Evolutionary conservation across 2,888 invertebrate species (phyloP), one percentile per base, ranked within the genome.

Genomic region (Trisateles emortualis): DNA sequence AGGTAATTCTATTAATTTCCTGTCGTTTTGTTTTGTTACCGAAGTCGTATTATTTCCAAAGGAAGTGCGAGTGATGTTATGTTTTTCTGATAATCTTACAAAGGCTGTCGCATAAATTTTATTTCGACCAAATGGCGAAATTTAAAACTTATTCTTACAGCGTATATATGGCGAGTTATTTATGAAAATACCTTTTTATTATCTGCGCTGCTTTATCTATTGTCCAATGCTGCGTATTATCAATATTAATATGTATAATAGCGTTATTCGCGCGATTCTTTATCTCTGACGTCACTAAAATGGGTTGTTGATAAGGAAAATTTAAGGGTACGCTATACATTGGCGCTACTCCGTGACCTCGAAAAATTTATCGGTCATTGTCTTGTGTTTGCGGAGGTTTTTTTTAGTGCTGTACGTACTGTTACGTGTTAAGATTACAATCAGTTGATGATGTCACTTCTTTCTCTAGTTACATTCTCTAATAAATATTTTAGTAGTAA

Each of bases 311-410:
- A 86, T 86, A 86, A 79, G 62, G 68, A 76, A 72, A 80, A 74
- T 74, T 74, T 73, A 72, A 72, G 78, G 76, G 81, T 81, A 79
- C 77, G 74, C 72, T 79, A 78, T 76, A 70, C 68, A 65, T 51
- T 59, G 54, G 52, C 59, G 64, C 64, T 46, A 59, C 43, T 53
- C 39, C 62, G 72, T 73, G 80, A 82, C 83, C 84, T 87, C 83
- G 77, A 84, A 81, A n/a, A 68, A 74, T 72, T 81, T 84, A 89
- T 89, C 89, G 88, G 88, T 85, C 88, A 80, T 86, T 84, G 87
- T 81, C 85, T 76, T 69, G 50, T 82, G 78, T 83, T 84, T 78
- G 74, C 77, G 81, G 81, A 88, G 81, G 76, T 74, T 86, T 85
- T 83, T n/a, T 68, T 50, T 67, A 58, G 52, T 42, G 42, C 52